Evolutionary conservation across 30 jellyfish, hydroid and myxozoan genomes (phyloP).

Genomic region (Aurelia coerulea): DNA sequence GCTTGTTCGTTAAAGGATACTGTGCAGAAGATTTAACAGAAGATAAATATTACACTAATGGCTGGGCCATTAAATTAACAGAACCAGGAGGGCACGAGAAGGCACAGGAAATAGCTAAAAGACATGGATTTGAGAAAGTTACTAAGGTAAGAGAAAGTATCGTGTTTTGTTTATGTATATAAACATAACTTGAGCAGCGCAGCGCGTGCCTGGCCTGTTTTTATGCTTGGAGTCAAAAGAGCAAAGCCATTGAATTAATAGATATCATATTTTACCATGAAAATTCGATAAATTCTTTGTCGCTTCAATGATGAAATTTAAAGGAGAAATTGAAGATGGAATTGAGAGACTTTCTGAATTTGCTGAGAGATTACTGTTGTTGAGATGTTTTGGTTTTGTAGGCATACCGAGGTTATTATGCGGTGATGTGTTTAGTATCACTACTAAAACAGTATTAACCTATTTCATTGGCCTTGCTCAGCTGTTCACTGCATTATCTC

Average conservation of each 20-base stretch:
- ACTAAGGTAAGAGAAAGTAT: slow-evolving; percentile 56
- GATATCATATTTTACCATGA: not conserved
- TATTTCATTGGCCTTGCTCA: no score
- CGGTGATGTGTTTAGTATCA: no score
- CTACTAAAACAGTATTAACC: no score
- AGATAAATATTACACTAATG: slow-evolving; percentile 90
- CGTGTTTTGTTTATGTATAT: no score
- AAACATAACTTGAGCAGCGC: not conserved
- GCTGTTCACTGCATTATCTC: no score
- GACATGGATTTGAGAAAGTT: slow-evolving; percentile 96
- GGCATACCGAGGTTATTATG: no score
- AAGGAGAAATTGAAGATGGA: no score
- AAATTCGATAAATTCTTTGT: no score
- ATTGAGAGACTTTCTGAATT: no score
- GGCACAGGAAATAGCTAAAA: slow-evolving; percentile 92
- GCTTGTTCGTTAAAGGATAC: slow-evolving; percentile 8
- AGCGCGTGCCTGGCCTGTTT: not conserved
- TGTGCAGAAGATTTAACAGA: slow-evolving; percentile 38
- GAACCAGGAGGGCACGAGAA: slow-evolving; percentile 80
- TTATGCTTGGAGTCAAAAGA: slow-evolving; percentile 47
- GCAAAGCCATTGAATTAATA: not conserved
- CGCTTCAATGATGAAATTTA: no score
- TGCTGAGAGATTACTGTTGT: no score
- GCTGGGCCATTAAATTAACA: slow-evolving; percentile 97
- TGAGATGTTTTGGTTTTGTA: no score